Percentiles rank a stretch among this genome's conserved stretches.
Conservation (phyloP, 2,113 vertebrate genomes). For the Carassius gibelio region DNA sequence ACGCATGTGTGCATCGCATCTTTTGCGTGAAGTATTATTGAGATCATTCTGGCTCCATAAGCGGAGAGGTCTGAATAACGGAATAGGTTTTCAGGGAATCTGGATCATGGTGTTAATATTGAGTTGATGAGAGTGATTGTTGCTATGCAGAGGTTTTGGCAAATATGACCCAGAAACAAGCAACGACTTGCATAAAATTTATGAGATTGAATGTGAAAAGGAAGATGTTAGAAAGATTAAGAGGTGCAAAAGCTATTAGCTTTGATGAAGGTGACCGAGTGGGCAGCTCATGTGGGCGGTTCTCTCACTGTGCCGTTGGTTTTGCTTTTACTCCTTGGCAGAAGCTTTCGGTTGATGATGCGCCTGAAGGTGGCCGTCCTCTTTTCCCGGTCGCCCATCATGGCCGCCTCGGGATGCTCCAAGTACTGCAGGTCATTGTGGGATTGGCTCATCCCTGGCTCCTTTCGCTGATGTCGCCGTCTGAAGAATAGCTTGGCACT, state of each 20-base stretch:
- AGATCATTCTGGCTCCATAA: background rate
- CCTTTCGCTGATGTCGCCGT: constrained; percentile 89
- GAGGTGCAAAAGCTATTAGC: background rate
- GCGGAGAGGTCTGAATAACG: background rate
- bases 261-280: background rate
- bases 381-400: constrained; percentile 76
- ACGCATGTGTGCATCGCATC: no score
- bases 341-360: constrained; percentile 84
- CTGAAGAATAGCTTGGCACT: constrained; percentile 93
- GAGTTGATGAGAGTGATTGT: background rate
- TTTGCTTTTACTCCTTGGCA: constrained; percentile 80
- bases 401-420: constrained; percentile 83
- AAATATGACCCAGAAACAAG: background rate
- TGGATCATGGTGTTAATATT: background rate
- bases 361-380: constrained; percentile 82
- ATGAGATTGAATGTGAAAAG: background rate
- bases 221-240: background rate
- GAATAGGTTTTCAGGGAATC: background rate
- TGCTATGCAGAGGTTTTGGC: constrained; percentile 5
- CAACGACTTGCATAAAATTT: constrained; percentile 2
- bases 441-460: constrained; percentile 95
- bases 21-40: no score
- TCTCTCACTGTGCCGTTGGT: constrained; percentile 76
- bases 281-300: constrained; percentile 61
- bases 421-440: constrained; percentile 94